Evolutionary conservation across 2,113 vertebrate genomes (phyloP).

Genomic region (Spea bombifrons): DNA sequence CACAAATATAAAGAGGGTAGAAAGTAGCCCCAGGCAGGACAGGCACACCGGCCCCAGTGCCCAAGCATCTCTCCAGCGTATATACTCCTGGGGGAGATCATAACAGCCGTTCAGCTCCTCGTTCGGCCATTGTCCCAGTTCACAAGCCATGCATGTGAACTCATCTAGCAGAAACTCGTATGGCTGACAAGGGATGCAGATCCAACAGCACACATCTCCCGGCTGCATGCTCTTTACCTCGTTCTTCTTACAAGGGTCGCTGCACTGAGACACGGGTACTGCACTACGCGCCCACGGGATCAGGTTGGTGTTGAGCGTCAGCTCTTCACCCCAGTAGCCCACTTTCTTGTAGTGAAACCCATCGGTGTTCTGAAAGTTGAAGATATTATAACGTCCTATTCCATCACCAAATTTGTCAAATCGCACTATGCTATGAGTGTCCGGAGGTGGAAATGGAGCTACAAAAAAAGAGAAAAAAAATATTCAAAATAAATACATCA

Average conservation of each 20-base stretch:
- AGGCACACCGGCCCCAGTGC: slow-evolving; percentile 91
- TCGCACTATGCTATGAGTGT: slow-evolving; percentile 78
- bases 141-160: slow-evolving; percentile 91
- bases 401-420: slow-evolving; percentile 88
- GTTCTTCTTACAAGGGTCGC: slow-evolving; percentile 91
- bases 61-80: slow-evolving; percentile 93
- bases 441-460: slow-evolving; percentile 89
- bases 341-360: slow-evolving; percentile 88
- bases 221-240: slow-evolving; percentile 98
- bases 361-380: slow-evolving; percentile 77
- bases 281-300: slow-evolving; percentile 77
- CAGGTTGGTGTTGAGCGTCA: slow-evolving; percentile 79
- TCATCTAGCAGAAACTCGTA: slow-evolving; percentile 90
- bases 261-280: slow-evolving; percentile 89
- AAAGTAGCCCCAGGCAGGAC: slow-evolving; percentile 87
- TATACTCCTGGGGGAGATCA: slow-evolving; percentile 91
- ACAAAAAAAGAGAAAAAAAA: slow-evolving; percentile 35
- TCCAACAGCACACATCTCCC: slow-evolving; percentile 97
- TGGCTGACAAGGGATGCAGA: slow-evolving; percentile 93
- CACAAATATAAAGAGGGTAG: slow-evolving; percentile 85
- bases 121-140: slow-evolving; percentile 89
- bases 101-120: slow-evolving; percentile 87
- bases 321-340: slow-evolving; percentile 91
- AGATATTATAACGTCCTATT: slow-evolving; percentile 96
- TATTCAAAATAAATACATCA: not conserved